phyloP scores from a whole-genome alignment of 2,797 vertebrate genomes.

The Strix occidentalis region DNA sequence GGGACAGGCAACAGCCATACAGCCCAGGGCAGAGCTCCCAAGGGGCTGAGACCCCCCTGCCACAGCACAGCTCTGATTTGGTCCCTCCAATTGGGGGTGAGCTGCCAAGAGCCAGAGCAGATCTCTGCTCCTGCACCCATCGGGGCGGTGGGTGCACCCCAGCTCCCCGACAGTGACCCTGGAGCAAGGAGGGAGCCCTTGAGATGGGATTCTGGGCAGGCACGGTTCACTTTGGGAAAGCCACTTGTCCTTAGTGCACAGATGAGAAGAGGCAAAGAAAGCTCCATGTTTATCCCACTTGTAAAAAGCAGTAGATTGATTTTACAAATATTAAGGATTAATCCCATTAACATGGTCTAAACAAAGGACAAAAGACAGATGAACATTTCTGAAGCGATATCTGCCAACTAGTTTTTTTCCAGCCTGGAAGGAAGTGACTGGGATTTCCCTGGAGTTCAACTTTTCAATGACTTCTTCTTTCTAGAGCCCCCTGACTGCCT shows the following conservation, averaged over 20 bases:
- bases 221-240: rapidly evolving
- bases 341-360: background rate
- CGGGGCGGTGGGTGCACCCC: background rate
- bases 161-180: background rate
- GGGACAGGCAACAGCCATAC: background rate
- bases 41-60: background rate
- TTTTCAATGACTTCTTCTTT: background rate
- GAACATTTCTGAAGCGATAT: background rate
- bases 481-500: background rate
- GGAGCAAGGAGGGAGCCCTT: rapidly evolving
- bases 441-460: background rate
- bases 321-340: background rate
- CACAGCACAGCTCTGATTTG: background rate
- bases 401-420: background rate
- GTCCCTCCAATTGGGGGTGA: background rate
- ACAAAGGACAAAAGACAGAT: background rate
- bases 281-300: background rate
- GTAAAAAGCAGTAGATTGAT: background rate
- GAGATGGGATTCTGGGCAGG: background rate
- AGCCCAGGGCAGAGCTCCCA: background rate
- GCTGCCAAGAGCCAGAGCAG: background rate
- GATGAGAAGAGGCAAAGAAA: background rate
- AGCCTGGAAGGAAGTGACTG: background rate
- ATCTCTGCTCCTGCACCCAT: background rate
- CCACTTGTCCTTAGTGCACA: background rate